Evolutionary conservation across 2,888 invertebrate species (phyloP).

Genomic region (Prenolepis imparis): DNA sequence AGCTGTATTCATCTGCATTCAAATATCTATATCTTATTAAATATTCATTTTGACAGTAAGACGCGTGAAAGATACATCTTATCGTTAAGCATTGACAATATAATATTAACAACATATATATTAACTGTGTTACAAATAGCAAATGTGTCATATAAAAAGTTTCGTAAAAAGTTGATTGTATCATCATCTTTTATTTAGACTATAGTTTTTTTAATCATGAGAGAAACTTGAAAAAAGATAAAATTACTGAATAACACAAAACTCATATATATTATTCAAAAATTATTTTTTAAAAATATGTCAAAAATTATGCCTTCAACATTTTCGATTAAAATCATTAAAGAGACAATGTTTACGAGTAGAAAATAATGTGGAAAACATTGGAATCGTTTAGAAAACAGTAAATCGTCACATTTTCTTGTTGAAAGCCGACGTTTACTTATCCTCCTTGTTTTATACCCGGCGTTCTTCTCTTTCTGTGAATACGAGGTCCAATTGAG

Average conservation of each 20-base stretch:
- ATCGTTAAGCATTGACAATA: not conserved
- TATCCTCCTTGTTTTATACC: constrained; percentile 61
- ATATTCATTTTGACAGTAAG: constrained; percentile 12
- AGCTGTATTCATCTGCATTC: constrained; percentile 54
- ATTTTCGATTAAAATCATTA: not conserved
- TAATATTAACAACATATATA: not conserved
- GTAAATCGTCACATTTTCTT: constrained; percentile 52
- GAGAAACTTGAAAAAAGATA: not conserved
- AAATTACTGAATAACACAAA: not conserved
- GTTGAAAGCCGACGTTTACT: constrained; percentile 62
- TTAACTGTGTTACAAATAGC: not conserved
- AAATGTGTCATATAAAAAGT: not conserved
- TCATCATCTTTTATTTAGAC: not conserved
- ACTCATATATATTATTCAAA: not conserved
- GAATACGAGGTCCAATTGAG: constrained; percentile 69
- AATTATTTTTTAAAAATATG: not conserved
- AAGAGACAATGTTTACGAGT: not conserved
- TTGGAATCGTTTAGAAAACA: constrained; percentile 29
- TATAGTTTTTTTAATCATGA: not conserved
- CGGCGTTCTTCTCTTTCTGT: constrained; percentile 70
- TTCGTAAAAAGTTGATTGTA: not conserved
- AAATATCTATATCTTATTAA: constrained; percentile 62
- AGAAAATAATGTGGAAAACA: not conserved
- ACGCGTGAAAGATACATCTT: not conserved
- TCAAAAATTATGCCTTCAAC: not conserved